phyloP scores from a whole-genome alignment of 2,888 invertebrate genomes.

The Agriopis leucophaearia region DNA sequence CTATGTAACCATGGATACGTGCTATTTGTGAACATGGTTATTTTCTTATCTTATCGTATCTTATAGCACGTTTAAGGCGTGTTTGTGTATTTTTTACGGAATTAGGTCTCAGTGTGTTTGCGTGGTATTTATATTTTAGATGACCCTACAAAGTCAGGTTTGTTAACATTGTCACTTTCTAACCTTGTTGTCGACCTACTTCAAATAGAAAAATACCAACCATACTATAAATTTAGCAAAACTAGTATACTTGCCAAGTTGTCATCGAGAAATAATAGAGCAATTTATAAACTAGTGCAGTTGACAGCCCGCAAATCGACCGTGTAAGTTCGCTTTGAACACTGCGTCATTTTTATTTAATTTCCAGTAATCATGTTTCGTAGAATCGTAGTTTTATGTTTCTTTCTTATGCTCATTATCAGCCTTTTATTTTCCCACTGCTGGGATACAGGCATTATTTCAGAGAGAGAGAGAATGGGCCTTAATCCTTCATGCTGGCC shows the following conservation, averaged over 20 bases:
- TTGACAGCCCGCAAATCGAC: slow-evolving; percentile 28
- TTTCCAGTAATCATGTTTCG: background rate
- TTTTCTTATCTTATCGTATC: no score
- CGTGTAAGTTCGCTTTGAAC: slow-evolving; percentile 34
- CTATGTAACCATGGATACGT: no score
- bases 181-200: slow-evolving; percentile 7
- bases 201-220: background rate
- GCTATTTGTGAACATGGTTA: no score
- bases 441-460: no score
- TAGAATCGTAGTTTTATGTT: background rate
- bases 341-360: slow-evolving; percentile 9
- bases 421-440: no score
- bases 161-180: background rate
- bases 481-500: no score
- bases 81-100: no score
- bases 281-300: slow-evolving; percentile 25
- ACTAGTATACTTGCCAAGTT: slow-evolving; percentile 29
- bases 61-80: no score
- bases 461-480: no score
- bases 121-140: no score
- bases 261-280: slow-evolving; percentile 26
- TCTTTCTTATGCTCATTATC: background rate
- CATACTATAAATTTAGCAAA: slow-evolving; percentile 14
- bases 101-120: no score
- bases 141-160: no score